Conservation (phyloP, 2,113 vertebrate species). For the Camarhynchus parvulus region DNA sequence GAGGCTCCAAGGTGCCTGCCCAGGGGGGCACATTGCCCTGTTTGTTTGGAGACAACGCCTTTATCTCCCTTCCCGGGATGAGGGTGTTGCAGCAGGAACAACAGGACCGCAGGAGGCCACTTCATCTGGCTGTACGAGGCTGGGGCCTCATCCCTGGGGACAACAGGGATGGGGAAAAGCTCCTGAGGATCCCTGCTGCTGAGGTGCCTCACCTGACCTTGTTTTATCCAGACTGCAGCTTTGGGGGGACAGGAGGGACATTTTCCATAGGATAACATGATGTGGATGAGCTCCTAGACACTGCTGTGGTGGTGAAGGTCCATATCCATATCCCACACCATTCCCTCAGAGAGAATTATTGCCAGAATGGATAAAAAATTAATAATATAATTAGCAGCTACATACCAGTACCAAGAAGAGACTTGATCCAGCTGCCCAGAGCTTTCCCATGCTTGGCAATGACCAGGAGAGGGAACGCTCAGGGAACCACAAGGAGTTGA, state of each 20-base stretch:
- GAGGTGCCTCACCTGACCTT: neutral
- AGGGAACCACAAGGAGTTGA: neutral
- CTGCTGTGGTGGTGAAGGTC: accelerated
- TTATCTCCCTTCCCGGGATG: neutral
- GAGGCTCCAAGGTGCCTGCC: conserved; percentile 62
- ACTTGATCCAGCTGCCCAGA: neutral
- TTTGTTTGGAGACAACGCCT: conserved; percentile 66
- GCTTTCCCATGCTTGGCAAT: accelerated
- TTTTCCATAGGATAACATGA: accelerated
- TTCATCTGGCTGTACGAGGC: neutral
- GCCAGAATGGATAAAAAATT: neutral
- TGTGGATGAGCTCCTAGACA: accelerated
- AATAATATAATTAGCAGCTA: neutral
- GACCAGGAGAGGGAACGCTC: neutral
- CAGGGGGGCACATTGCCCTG: conserved; percentile 64
- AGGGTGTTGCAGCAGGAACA: neutral
- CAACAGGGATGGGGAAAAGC: neutral
- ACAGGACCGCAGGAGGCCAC: neutral
- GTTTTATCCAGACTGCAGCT: neutral
- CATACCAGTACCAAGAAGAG: neutral
- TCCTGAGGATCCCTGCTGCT: neutral
- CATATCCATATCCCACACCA: neutral
- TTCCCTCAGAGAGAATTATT: neutral
- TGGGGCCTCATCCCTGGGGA: neutral
- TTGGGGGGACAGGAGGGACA: neutral